Conservation (phyloP, 1,140 invertebrate species). For the Notospermus geniculatus region DNA sequence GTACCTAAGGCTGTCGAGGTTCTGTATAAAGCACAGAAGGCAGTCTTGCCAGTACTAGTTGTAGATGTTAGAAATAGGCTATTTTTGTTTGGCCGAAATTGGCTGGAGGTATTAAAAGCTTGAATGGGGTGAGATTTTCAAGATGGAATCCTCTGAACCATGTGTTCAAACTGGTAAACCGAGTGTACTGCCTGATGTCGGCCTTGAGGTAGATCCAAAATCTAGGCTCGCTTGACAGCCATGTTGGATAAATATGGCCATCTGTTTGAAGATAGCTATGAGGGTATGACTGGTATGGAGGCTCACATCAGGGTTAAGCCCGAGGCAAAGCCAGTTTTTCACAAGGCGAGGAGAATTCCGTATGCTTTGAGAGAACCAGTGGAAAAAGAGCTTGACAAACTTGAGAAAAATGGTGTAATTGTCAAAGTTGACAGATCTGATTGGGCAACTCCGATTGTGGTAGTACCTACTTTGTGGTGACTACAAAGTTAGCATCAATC, state of each 20-base stretch:
- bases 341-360: slow-evolving; percentile 11
- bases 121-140: too few relatives aligned
- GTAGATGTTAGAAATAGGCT: too few relatives aligned
- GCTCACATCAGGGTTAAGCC: slow-evolving; percentile 16
- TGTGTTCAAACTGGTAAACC: too few relatives aligned
- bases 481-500: slow-evolving; percentile 44
- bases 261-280: too few relatives aligned
- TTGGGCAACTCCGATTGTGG: slow-evolving; percentile 32
- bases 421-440: slow-evolving; percentile 43
- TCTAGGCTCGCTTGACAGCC: too few relatives aligned
- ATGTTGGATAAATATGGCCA: too few relatives aligned
- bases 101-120: too few relatives aligned
- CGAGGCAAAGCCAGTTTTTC: slow-evolving; percentile 19
- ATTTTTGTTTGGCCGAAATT: too few relatives aligned
- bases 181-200: too few relatives aligned
- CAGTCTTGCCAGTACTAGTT: too few relatives aligned
- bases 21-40: slow-evolving; percentile 9
- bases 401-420: slow-evolving; percentile 50
- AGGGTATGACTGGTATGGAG: slow-evolving; percentile 16
- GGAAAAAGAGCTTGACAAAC: slow-evolving; percentile 44
- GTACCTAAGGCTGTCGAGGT: slow-evolving; percentile 25
- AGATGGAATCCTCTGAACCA: too few relatives aligned
- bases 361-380: slow-evolving; percentile 48
- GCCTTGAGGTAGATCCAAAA: too few relatives aligned
- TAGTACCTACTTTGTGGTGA: slow-evolving; percentile 30